Evolutionary conservation across 1,140 invertebrate species (phyloP).

Genomic region (Pectinophora gossypiella): DNA sequence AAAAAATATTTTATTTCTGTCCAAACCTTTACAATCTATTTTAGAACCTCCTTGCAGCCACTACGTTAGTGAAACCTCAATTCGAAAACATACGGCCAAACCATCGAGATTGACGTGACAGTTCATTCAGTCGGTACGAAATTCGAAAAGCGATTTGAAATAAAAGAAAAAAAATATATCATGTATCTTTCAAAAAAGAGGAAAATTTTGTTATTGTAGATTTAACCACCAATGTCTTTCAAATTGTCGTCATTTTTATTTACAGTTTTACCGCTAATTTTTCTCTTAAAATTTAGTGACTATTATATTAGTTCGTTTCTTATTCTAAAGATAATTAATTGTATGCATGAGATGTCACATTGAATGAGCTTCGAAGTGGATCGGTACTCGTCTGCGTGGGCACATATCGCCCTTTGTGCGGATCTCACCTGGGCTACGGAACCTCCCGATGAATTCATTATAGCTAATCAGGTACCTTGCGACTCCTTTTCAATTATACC

Average conservation of each 20-base stretch:
- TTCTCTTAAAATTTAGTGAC: conserved; percentile 62
- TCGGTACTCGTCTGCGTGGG: conserved; percentile 65
- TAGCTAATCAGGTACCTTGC: conserved; percentile 58
- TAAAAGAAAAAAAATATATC: conserved; percentile 64
- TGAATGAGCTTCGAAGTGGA: conserved; percentile 73
- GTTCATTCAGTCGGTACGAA: conserved; percentile 36
- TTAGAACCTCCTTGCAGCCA: too few species aligned
- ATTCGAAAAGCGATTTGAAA: conserved; percentile 68
- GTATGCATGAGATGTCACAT: conserved; percentile 65
- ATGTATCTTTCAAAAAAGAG: conserved; percentile 70
- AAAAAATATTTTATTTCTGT: too few species aligned
- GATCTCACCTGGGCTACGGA: conserved; percentile 66
- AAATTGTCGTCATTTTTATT: conserved; percentile 70
- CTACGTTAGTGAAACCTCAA: too few species aligned
- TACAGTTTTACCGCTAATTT: conserved; percentile 63
- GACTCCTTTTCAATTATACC: not conserved
- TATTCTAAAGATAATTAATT: conserved; percentile 61
- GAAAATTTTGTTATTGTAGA: conserved; percentile 70
- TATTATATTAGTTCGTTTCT: conserved; percentile 61
- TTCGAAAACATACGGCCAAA: conserved; percentile 19
- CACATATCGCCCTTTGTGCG: conserved; percentile 68
- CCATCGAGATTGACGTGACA: conserved; percentile 67
- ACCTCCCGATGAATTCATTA: conserved; percentile 63
- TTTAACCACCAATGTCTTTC: conserved; percentile 69
- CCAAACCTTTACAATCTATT: too few species aligned